Evolutionary conservation across 2,797 vertebrate genomes (phyloP).

Genomic region (Melanogrammus aeglefinus): DNA sequence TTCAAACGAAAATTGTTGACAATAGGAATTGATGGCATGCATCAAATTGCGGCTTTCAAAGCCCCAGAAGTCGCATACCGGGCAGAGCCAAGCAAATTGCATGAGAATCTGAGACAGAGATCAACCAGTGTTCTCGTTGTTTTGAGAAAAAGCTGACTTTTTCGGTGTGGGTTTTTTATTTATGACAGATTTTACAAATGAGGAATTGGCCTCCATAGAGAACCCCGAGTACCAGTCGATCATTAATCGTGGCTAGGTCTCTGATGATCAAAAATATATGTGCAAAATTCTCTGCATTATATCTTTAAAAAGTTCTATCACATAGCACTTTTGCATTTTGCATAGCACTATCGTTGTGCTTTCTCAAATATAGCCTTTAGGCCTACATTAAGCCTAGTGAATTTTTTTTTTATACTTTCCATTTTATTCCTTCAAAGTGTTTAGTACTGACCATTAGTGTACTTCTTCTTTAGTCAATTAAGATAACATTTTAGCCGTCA

Average conservation of each 20-base stretch:
- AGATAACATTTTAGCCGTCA: not conserved
- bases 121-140: not conserved
- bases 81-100: conserved; percentile 45
- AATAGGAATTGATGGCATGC: conserved; percentile 51
- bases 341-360: not conserved
- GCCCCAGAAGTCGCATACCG: conserved; percentile 40
- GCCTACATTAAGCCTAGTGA: not conserved
- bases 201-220: not conserved
- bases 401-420: not conserved
- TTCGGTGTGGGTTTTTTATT: not conserved
- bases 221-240: not conserved
- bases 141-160: not conserved
- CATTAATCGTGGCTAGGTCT: not conserved
- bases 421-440: not conserved
- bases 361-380: not conserved
- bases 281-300: not conserved
- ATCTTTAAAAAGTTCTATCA: not conserved
- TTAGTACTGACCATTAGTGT: not conserved
- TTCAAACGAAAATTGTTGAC: conserved; percentile 55
- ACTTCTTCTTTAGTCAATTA: not conserved
- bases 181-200: conserved; percentile 3
- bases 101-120: conserved; percentile 28
- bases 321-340: not conserved
- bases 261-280: not conserved
- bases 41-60: conserved; percentile 45